phyloP scores from a whole-genome alignment of 2,888 invertebrate genomes.

The Sabellastarte sp. region DNA sequence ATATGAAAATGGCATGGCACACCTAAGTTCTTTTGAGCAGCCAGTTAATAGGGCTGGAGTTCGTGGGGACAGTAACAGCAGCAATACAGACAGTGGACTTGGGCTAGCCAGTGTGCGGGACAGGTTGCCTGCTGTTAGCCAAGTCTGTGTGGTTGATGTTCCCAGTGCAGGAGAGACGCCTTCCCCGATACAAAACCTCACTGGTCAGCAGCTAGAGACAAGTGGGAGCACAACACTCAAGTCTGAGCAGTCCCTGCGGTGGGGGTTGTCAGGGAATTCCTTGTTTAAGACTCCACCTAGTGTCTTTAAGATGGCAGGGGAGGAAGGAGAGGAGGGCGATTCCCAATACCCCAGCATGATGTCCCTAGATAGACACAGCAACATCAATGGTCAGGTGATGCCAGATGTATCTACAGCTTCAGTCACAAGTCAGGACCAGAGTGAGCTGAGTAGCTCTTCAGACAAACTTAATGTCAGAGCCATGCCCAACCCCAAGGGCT shows the following conservation, averaged over 20 bases:
- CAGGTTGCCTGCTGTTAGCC: neutral
- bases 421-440: neutral
- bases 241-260: neutral
- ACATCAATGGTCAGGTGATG: neutral
- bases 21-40: neutral
- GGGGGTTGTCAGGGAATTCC: neutral
- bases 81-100: neutral
- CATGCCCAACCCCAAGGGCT: constrained; percentile 65
- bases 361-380: neutral
- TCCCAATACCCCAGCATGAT: neutral
- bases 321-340: too few relatives aligned
- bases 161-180: too few relatives aligned
- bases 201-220: neutral
- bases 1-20: neutral
- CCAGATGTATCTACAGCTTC: neutral
- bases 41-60: neutral
- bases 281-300: too few relatives aligned
- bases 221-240: neutral
- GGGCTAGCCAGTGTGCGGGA: neutral
- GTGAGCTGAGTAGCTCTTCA: neutral
- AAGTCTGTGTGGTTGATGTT: neutral
- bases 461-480: constrained; percentile 68
- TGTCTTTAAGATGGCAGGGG: too few relatives aligned
- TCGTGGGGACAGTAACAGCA: neutral
- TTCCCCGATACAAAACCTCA: too few relatives aligned